phyloP scores from a whole-genome alignment of 2,113 vertebrate genomes.

The Phodopus roborovskii region DNA sequence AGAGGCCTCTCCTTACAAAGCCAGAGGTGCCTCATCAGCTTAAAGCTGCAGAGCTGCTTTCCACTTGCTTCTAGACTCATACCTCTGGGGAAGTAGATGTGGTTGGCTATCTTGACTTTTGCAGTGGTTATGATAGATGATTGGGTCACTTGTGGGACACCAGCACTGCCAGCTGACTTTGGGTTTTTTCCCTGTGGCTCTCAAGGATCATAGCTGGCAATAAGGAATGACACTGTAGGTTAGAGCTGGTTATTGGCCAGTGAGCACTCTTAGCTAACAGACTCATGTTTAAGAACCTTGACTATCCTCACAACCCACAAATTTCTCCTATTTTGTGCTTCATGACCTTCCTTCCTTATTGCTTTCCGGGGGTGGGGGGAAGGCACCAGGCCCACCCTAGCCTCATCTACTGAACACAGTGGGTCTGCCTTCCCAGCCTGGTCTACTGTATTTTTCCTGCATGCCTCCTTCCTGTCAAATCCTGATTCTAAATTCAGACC shows the following conservation, averaged over 20 bases:
- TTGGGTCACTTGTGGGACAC: background rate
- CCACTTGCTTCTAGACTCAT: background rate
- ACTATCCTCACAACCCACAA: background rate
- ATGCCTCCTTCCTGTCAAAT: background rate
- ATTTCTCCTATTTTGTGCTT: background rate
- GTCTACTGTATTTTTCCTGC: background rate
- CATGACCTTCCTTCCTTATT: background rate
- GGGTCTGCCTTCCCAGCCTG: background rate
- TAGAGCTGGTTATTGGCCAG: background rate
- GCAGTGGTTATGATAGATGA: background rate
- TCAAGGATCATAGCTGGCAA: background rate
- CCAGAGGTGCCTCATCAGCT: background rate
- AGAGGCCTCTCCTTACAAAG: background rate
- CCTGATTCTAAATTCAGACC: background rate
- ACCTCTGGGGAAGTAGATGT: background rate
- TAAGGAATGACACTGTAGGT: background rate
- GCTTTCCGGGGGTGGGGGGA: background rate
- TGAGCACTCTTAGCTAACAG: background rate
- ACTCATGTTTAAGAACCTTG: background rate
- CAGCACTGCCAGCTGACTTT: background rate
- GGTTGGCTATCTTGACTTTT: constrained; percentile 11
- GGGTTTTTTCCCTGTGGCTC: background rate
- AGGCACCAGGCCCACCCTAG: background rate
- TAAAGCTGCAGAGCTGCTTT: background rate
- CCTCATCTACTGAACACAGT: background rate